phyloP scores from a whole-genome alignment of 2,113 vertebrate genomes.

The Vulpes lagopus region DNA sequence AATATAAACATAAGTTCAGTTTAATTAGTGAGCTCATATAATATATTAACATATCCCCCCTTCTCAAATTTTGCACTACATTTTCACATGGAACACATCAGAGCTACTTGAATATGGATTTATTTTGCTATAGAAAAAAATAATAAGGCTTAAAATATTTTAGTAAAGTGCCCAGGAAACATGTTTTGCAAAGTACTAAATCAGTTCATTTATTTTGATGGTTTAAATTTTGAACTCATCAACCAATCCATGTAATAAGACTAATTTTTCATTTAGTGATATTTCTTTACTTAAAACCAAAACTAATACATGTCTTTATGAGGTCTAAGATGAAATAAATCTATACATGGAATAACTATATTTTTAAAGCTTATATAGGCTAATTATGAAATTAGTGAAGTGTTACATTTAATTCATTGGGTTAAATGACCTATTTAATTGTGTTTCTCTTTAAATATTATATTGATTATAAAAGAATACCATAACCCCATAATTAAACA shows the following conservation, averaged over 20 bases:
- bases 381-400: slow-evolving; percentile 81
- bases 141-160: background rate
- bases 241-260: slow-evolving; percentile 75
- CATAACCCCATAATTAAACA: slow-evolving; percentile 68
- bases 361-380: slow-evolving; percentile 74
- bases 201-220: slow-evolving; percentile 80
- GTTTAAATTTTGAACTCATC: slow-evolving; percentile 69
- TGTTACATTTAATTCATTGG: slow-evolving; percentile 79
- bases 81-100: background rate
- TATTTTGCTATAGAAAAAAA: slow-evolving; percentile 32
- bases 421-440: slow-evolving; percentile 73
- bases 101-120: background rate
- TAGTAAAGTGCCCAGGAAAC: slow-evolving; percentile 47
- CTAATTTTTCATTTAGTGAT: slow-evolving; percentile 79
- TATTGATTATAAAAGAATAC: slow-evolving; percentile 57
- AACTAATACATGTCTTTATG: slow-evolving; percentile 70
- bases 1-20: background rate
- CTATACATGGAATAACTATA: slow-evolving; percentile 76
- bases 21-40: background rate
- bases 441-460: slow-evolving; percentile 67
- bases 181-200: slow-evolving; percentile 68
- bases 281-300: slow-evolving; percentile 79
- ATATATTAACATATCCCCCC: background rate
- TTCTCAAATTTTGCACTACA: background rate
- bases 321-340: slow-evolving; percentile 79